Evolutionary conservation across 1,140 invertebrate genomes (phyloP).

Genomic region (Pachypeltis micranthus): DNA sequence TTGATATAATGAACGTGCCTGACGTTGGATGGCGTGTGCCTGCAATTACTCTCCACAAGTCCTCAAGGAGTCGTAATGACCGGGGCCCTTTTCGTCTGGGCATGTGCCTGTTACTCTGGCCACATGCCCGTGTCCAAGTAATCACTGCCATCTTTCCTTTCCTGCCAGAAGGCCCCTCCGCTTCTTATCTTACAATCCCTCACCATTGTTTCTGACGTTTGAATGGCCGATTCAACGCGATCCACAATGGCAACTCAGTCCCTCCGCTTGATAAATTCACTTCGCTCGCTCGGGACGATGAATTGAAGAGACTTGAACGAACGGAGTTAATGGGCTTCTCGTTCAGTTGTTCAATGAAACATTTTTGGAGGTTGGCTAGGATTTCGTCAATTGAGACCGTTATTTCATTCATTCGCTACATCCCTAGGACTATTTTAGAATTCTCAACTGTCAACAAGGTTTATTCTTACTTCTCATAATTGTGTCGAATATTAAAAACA

Average conservation of each 20-base stretch:
- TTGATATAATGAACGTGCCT: slow-evolving; percentile 8
- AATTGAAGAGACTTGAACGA: no score
- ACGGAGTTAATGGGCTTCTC: no score
- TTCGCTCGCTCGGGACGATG: no score
- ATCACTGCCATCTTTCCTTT: slow-evolving; percentile 5
- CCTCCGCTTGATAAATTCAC: no score
- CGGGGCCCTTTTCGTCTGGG: neutral
- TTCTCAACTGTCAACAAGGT: no score
- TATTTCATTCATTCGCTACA: no score
- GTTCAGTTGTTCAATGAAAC: no score
- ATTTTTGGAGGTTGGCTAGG: no score
- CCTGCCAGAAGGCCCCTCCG: neutral
- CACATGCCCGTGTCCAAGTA: slow-evolving; percentile 6
- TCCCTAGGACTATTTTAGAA: no score
- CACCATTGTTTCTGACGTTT: neutral
- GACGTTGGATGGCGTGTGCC: neutral
- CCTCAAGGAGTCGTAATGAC: neutral
- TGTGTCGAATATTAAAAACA: no score
- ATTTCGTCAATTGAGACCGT: no score
- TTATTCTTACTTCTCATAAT: no score
- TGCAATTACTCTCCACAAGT: neutral
- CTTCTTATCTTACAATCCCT: neutral
- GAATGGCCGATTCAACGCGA: neutral
- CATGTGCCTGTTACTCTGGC: slow-evolving; percentile 7
- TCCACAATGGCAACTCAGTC: neutral